Conservation (phyloP, 1,140 invertebrate genomes). For the Ceratitis capitata region DNA sequence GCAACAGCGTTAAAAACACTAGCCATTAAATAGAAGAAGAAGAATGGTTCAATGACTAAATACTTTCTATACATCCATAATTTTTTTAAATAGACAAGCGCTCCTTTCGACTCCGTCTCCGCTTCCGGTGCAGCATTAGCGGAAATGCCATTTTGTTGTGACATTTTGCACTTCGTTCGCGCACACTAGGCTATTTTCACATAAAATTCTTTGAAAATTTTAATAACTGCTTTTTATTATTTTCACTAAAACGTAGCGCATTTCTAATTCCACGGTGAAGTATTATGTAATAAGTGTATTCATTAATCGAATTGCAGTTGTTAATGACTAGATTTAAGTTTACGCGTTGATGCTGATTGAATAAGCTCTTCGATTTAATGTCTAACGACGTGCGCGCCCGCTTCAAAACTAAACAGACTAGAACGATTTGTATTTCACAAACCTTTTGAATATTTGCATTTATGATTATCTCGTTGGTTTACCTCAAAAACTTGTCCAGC, state of each 20-base stretch:
- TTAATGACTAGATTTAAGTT: not conserved
- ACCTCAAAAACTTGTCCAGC: not conserved
- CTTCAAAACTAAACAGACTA: constrained; percentile 7
- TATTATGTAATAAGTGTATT: not conserved
- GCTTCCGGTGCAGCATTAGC: not conserved
- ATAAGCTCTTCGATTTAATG: not conserved
- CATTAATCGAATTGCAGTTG: not conserved
- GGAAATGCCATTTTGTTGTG: constrained; percentile 15
- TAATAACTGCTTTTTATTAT: not conserved
- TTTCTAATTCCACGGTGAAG: not conserved
- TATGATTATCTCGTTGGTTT: not conserved
- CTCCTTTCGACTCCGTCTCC: not conserved
- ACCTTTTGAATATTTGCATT: not conserved
- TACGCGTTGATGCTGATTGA: not conserved
- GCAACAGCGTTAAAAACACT: constrained; percentile 66
- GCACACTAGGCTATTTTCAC: not conserved
- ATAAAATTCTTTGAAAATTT: too few species aligned
- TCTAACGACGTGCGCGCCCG: not conserved
- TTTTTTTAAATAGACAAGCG: constrained; percentile 54
- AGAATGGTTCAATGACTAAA: constrained; percentile 67
- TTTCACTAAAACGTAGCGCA: not conserved
- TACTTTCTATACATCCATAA: constrained; percentile 57
- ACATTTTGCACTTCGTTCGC: not conserved
- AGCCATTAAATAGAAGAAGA: constrained; percentile 67
- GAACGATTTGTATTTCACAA: not conserved